Conservation (phyloP, 2,797 vertebrate genomes). For the Hoplostethus mediterraneus region DNA sequence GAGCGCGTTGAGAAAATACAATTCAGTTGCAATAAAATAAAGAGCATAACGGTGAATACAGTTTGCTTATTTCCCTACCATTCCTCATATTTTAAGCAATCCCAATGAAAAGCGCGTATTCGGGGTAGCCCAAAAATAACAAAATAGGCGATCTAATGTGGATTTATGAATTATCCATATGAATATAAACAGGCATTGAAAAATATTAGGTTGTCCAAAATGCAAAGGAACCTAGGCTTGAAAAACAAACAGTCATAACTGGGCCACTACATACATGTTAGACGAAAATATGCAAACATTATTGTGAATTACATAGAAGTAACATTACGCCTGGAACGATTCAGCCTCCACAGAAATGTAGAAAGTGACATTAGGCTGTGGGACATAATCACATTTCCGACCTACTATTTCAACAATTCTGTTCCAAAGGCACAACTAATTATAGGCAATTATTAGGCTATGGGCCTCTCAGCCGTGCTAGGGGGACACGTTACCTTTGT, state of each 20-base stretch:
- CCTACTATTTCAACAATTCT: constrained; percentile 1
- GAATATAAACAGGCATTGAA: background rate
- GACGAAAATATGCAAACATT: constrained; percentile 15
- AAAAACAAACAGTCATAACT: constrained; percentile 3
- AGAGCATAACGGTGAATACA: background rate
- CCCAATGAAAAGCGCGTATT: constrained; percentile 13
- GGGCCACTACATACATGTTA: constrained; percentile 17
- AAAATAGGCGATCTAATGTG: too few species aligned
- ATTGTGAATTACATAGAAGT: constrained; percentile 1
- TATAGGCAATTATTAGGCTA: constrained; percentile 22
- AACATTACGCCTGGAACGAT: background rate
- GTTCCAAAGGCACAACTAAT: background rate
- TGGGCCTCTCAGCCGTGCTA: constrained; percentile 44
- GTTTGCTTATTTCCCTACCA: background rate
- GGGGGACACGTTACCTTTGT: constrained; percentile 92
- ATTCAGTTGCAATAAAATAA: constrained; percentile 34
- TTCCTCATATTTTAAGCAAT: constrained; percentile 4
- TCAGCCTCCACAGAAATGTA: background rate
- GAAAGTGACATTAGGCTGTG: constrained; percentile 26
- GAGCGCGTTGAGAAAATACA: constrained; percentile 57
- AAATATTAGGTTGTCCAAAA: background rate
- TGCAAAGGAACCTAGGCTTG: background rate
- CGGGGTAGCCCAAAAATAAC: background rate
- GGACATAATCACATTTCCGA: constrained; percentile 2
- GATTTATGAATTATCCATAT: background rate